Base-by-base conservation (phyloP, 1,140 invertebrate genomes). In the Calosoma granatense region DNA sequence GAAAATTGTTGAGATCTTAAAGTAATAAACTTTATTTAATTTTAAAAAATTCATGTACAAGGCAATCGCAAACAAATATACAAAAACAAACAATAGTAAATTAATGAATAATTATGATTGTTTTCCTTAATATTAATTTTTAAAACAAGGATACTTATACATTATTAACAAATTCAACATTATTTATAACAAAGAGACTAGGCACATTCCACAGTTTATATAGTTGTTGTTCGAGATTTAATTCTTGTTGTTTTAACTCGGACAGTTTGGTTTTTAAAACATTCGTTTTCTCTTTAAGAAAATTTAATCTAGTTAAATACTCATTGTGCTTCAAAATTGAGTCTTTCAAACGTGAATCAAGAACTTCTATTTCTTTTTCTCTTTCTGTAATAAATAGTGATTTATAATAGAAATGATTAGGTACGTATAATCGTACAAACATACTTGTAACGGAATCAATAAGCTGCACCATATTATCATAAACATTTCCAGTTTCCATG, bases 391-490 rank as follows among this genome's bases (percentile, higher is more conserved):
- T 54, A 23, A 57, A 51, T 43, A 1, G 6, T 54, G 15, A 54
- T 12, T 47, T 36, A 9, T 36, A 36, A 36, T 9, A 36, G n/a
- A 36, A 36, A 36, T n/a, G 6, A 36, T 36, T 36, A 53, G 21
- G 9, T 20, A 53, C 17, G 12, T 53, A 20, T 53, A 56, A 12
- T 21, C 6, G 20, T 57, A 41, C 6, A 47, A 15, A 12, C 66
- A 61, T 66, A 72, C 72, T 70, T 51, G 62, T 43, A 51, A 72
- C 64, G 21, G 63, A 57, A 22, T 59, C 20, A 14, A 69, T 60
- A 23, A 74, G 63, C 57, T 64, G 63, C 12, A 60, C 59, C 63
- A 75, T 70, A 20, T 64, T 66, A 59, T 74, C 69, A 55, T 60
- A 62, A 4, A 67, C 59, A 20, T 55, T 54, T 14, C n/a, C 23